Base-by-base conservation (phyloP, 1,140 invertebrate species). In the Drosophila nebulosa region DNA sequence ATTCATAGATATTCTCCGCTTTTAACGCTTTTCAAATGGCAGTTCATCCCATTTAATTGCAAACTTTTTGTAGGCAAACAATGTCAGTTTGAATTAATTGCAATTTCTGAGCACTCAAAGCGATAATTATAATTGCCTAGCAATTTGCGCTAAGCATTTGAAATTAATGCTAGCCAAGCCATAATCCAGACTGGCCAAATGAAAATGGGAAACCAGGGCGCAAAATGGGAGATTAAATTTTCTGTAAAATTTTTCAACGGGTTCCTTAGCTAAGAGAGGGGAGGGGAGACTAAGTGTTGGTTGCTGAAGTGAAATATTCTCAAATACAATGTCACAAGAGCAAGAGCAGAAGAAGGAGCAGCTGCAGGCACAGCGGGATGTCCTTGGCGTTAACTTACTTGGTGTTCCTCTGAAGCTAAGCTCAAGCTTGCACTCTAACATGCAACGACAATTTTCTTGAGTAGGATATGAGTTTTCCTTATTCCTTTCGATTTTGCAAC, bases 371-470 rank as follows among this genome's bases (percentile, higher is more conserved):
- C 32, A 64, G n/a, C 74, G 39, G 60, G 39, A 60, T 30, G 61
- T 61, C 53, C 60, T 73, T 64, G 24, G 51, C 18, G 39, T 46
- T 46, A 21, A 46, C 39, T 46, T 46, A 46, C 39, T 42, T 18
- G 39, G 16, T 42, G 39, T 42, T 12, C 16, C 5, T 42, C n/a
- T 42, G 39, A 50, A 51, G 21, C 69, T 71, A 56, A 52, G 52
- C 52, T 70, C 68, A 46, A 68, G 63, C 66, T n/a, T n/a, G n/a
- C 71, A 75, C 67, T 74, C 68, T 77, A 80, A 69, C 73, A 80
- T 70, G 77, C 77, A 65, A 77, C 73, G 80, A 86, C 77, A 85
- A 86, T 85, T 86, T 86, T 62, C 67, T 68, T 66, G 81, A 86
- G 78, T 86, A 60, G 81, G 67, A 86, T 86, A 78, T 69, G 81